A percentile compares a stretch with the other conserved stretches of the same genome.
These are phyloP conservation scores for Geothlypis trichas DNA, from an alignment of 2,113 vertebrate species.

Conservation along the genomic window DNA sequence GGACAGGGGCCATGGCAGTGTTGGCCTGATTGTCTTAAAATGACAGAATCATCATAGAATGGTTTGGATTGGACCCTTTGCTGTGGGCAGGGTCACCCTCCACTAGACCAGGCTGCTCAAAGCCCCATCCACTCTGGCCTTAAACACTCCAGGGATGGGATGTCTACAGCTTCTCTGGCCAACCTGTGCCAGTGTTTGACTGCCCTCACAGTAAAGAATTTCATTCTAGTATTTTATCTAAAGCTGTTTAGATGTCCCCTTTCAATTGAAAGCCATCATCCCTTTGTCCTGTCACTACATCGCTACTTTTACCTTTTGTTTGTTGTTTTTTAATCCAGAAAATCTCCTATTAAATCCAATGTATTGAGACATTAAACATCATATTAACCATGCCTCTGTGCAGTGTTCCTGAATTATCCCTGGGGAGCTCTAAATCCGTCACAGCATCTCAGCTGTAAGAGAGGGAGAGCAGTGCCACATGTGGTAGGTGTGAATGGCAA, in stretches of 20 bases:
- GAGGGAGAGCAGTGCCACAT: neutral
- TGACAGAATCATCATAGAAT: neutral
- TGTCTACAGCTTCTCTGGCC: neutral
- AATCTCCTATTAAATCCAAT: neutral
- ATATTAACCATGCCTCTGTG: neutral
- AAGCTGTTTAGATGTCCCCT: neutral
- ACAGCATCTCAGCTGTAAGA: neutral
- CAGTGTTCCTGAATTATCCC: neutral
- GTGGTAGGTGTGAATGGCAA: neutral
- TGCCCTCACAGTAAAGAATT: neutral
- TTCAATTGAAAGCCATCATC: neutral
- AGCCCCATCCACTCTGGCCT: neutral
- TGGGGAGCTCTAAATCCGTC: neutral
- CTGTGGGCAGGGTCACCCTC: neutral
- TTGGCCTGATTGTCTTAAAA: neutral
- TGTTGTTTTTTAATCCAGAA: neutral
- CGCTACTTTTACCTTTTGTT: neutral
- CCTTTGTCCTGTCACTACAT: neutral
- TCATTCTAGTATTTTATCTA: neutral
- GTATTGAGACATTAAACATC: neutral
- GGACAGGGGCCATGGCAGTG: rapidly evolving
- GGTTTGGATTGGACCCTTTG: neutral
- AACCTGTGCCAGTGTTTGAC: neutral
- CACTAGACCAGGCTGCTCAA: neutral
- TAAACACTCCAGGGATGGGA: neutral